Conservation (phyloP, 2,888 invertebrate species). For the Aricia artaxerxes region DNA sequence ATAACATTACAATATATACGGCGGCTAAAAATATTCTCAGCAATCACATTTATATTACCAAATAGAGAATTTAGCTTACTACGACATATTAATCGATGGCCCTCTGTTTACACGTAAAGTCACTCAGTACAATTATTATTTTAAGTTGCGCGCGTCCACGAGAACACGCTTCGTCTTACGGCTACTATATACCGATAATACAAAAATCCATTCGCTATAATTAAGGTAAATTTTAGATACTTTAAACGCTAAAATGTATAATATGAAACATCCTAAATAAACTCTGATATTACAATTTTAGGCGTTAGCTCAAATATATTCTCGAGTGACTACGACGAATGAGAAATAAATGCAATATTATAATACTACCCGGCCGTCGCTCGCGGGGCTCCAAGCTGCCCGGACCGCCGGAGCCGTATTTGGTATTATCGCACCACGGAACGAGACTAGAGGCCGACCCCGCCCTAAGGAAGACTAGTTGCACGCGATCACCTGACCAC, state of each 20-base stretch:
- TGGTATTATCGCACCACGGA: conserved; percentile 79
- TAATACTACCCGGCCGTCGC: conserved; percentile 76
- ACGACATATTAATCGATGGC: conserved; percentile 79
- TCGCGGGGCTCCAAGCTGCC: conserved; percentile 74
- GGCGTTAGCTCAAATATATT: conserved; percentile 79
- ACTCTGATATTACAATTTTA: conserved; percentile 81
- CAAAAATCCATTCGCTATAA: conserved; percentile 80
- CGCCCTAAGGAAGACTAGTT: conserved; percentile 78
- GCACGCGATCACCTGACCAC: conserved; percentile 76
- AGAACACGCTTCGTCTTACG: conserved; percentile 79
- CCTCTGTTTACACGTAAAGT: conserved; percentile 81
- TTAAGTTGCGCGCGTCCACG: conserved; percentile 77
- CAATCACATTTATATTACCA: conserved; percentile 79
- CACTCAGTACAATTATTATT: conserved; percentile 78
- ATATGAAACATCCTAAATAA: conserved; percentile 81
- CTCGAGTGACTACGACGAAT: conserved; percentile 78
- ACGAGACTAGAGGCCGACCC: conserved; percentile 76
- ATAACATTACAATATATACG: conserved; percentile 66
- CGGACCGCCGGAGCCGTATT: conserved; percentile 74
- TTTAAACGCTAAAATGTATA: conserved; percentile 81
- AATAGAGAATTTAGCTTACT: conserved; percentile 79
- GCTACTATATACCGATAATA: conserved; percentile 77
- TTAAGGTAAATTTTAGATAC: conserved; percentile 80
- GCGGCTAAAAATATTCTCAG: conserved; percentile 78
- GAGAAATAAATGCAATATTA: conserved; percentile 79